Evolutionary conservation across 2,888 invertebrate species (phyloP).

Genomic region (Drosophila birchii): DNA sequence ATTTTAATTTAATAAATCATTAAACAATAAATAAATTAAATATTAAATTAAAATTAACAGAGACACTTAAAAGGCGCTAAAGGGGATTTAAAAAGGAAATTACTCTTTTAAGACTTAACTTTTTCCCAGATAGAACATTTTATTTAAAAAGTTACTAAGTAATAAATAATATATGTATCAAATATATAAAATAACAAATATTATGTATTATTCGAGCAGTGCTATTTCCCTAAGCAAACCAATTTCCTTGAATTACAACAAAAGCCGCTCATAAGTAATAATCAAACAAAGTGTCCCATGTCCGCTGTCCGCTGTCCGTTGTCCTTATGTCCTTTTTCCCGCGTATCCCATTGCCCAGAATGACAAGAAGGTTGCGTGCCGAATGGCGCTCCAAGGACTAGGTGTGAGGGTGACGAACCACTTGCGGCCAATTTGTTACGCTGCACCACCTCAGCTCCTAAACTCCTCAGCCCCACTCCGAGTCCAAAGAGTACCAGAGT

Average conservation of each 20-base stretch:
- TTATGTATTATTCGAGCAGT: neutral
- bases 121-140: too few species aligned
- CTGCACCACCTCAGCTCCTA: too few species aligned
- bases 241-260: conserved; percentile 78
- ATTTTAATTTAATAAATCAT: too few species aligned
- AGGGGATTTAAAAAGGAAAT: too few species aligned
- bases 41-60: neutral
- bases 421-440: conserved; percentile 43
- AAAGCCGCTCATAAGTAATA: conserved; percentile 74
- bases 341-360: conserved; percentile 58
- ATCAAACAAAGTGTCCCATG: conserved; percentile 73
- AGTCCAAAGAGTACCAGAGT: neutral
- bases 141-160: neutral
- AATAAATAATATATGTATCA: neutral
- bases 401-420: conserved; percentile 42
- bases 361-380: conserved; percentile 47
- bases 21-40: too few species aligned
- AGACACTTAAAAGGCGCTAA: neutral
- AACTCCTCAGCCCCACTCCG: too few species aligned
- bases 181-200: neutral
- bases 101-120: too few species aligned
- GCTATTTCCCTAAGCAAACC: conserved; percentile 44
- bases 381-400: neutral
- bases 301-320: neutral
- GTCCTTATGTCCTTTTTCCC: conserved; percentile 12